Base-by-base conservation (phyloP, 2,113 vertebrate genomes). In the Calypte anna region DNA sequence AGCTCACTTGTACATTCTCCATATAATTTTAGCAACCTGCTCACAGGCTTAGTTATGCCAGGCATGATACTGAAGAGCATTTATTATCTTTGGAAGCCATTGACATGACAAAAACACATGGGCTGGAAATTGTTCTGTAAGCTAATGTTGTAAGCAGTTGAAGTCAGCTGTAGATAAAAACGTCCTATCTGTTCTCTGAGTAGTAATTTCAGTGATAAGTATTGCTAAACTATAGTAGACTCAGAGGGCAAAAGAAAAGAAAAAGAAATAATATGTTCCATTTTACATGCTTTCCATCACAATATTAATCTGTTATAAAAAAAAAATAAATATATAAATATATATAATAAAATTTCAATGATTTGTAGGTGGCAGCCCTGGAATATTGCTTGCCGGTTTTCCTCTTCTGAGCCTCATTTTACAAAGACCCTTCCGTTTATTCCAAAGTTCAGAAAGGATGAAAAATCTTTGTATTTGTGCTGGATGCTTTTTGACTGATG, bases 21-120 rank as follows among this genome's bases (percentile, higher is more conserved):
- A 11, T 97, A 88, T 95, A 96, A 97, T 97, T 97, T 97, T 97
- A 97, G 96, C 88, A 95, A 46, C 38, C 86, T 84, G 96, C 96
- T 94, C 93, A 72, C 69, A 96, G 95, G 85, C 90, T 89, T 80
- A 91, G 93, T 77, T 95, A 97, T 97, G 97, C 97, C 96, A 97
- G 96, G 97, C 96, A 98, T 97, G 97, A 97, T 96, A 83, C 87
- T 97, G 97, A 98, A 97, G 98, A 97, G 94, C 75, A 98, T 97
- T 98, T 98, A 90, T 95, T 96, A 98, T 98, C 98, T 99, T 98
- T 98, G 97, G 98, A 98, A 98, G 98, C 98, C 51, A 97, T 98
- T 96, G 98, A 98, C 97, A 97, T 98, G 97, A 98, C 98, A 98
- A 97, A 98, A 98, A 96, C 96, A 95, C 81, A 94, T 94, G 94